Evolutionary conservation across 2,888 invertebrate species (phyloP).

Genomic region (Terebella lapidaria): DNA sequence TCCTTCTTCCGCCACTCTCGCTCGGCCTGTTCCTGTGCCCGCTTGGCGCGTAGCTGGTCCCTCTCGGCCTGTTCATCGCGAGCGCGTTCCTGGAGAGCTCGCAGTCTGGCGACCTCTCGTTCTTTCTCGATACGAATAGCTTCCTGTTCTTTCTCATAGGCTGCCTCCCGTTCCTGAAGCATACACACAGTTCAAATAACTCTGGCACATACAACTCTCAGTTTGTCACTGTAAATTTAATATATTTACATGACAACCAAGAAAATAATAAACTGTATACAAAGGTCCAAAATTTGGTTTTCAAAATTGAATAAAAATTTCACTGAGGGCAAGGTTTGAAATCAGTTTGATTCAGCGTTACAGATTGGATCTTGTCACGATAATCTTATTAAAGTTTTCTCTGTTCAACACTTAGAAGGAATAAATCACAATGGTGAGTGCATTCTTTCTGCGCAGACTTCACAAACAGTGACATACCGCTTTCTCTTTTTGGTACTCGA

Average conservation of each 20-base stretch:
- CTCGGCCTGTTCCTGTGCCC: slow-evolving; percentile 52
- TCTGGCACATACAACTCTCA: background rate
- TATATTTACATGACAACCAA: too few relatives aligned
- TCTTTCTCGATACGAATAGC: slow-evolving; percentile 51
- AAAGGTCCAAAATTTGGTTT: too few relatives aligned
- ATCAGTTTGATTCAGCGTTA: too few relatives aligned
- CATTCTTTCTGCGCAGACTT: too few relatives aligned
- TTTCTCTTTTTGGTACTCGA: slow-evolving; percentile 51
- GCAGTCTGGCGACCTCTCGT: slow-evolving; percentile 47
- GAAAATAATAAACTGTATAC: background rate
- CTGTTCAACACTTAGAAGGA: too few relatives aligned
- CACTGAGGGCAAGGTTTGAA: too few relatives aligned
- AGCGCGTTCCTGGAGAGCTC: slow-evolving; percentile 50
- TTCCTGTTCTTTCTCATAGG: slow-evolving; percentile 49
- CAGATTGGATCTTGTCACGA: too few relatives aligned
- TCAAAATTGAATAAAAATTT: too few relatives aligned
- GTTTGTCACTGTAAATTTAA: too few relatives aligned
- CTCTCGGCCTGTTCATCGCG: slow-evolving; percentile 51
- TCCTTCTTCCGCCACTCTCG: slow-evolving; percentile 52
- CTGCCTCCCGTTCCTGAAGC: slow-evolving; percentile 47
- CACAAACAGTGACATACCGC: slow-evolving; percentile 51
- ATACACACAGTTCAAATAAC: background rate
- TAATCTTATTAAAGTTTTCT: too few relatives aligned
- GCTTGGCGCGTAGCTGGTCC: slow-evolving; percentile 50
- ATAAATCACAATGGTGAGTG: too few relatives aligned